Conservation (phyloP, 2,113 vertebrate genomes). For the Clarias magur region DNA sequence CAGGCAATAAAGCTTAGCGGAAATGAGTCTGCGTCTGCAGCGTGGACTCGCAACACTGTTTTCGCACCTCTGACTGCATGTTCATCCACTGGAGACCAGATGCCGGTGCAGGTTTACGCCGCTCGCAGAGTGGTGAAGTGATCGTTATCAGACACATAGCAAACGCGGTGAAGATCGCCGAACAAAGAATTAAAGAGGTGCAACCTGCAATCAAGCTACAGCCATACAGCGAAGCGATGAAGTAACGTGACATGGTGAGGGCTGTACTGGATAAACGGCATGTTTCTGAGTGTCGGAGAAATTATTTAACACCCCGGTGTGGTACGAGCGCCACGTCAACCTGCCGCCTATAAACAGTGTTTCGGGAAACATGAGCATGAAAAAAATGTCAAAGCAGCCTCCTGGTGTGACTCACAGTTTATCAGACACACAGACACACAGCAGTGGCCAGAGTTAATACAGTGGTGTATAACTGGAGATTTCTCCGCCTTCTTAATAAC, state of each 20-base stretch:
- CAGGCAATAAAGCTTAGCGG: slow-evolving; percentile 44
- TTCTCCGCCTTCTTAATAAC: slow-evolving; percentile 30
- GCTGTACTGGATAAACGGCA: slow-evolving; percentile 1
- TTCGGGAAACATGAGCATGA: background rate
- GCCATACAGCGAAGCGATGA: background rate
- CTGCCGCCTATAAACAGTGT: slow-evolving; percentile 45
- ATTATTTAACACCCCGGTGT: slow-evolving; percentile 49
- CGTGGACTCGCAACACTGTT: background rate
- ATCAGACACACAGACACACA: slow-evolving; percentile 2
- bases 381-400: slow-evolving; percentile 11
- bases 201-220: background rate
- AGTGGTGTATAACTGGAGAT: slow-evolving; percentile 25
- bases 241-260: background rate
- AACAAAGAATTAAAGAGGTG: background rate
- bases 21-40: slow-evolving; percentile 35
- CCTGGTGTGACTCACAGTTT: slow-evolving; percentile 16
- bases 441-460: slow-evolving; percentile 21
- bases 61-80: slow-evolving; percentile 34
- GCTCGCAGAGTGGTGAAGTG: background rate
- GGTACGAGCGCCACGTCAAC: slow-evolving; percentile 23
- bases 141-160: slow-evolving; percentile 5
- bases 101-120: background rate
- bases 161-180: background rate
- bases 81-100: slow-evolving; percentile 24
- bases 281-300: slow-evolving; percentile 46